Conservation (phyloP, 2,888 invertebrate species). For the Eugnorisma glareosa region DNA sequence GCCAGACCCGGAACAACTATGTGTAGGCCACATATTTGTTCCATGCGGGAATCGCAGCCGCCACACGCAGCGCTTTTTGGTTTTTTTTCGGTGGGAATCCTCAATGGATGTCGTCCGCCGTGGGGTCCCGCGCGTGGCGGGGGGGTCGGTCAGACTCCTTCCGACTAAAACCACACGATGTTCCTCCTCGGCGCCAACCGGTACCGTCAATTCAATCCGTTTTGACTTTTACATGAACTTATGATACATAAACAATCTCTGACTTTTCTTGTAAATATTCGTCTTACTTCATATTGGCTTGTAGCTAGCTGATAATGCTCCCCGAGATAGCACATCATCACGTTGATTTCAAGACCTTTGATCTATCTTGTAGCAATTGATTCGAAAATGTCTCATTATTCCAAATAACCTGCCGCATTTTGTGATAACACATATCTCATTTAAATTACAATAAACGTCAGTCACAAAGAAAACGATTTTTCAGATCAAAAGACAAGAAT, state of each 20-base stretch:
- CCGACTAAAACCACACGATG: no score
- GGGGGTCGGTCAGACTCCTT: no score
- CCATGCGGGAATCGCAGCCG: background rate
- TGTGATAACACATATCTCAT: background rate
- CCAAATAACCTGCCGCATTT: background rate
- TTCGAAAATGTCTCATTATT: background rate
- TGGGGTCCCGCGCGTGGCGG: no score
- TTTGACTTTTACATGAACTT: no score
- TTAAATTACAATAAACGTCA: constrained; percentile 22
- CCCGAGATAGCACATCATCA: background rate
- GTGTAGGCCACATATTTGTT: no score
- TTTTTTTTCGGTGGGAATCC: no score
- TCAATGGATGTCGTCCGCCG: no score
- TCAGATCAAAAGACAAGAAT: constrained; percentile 23
- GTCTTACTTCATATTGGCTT: background rate
- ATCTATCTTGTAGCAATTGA: background rate
- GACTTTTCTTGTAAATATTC: no score
- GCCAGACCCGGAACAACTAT: background rate
- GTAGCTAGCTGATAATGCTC: background rate
- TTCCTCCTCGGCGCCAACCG: no score
- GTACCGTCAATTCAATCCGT: background rate
- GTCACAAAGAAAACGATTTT: constrained; percentile 19
- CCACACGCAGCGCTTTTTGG: no score
- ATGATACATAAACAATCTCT: no score
- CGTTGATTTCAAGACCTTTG: background rate